phyloP scores from a whole-genome alignment of 2,888 invertebrate species.

The Oscheius sp. region DNA sequence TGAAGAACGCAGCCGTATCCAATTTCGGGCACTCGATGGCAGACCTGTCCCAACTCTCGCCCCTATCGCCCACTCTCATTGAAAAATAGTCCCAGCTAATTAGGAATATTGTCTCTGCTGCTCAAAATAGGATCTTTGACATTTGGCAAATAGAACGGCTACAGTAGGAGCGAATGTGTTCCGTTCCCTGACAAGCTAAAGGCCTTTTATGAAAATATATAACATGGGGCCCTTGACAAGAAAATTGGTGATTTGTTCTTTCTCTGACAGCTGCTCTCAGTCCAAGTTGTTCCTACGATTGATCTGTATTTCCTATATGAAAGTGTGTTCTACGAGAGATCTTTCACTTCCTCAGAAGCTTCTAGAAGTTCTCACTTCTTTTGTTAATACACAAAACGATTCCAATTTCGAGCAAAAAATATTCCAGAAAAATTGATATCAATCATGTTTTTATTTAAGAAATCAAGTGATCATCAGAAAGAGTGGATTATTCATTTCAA shows the following conservation, averaged over 20 bases:
- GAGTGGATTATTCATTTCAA: too few relatives aligned
- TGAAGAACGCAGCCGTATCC: constrained; percentile 31
- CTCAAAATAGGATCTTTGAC: neutral
- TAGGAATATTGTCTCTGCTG: neutral
- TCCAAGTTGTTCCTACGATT: too few relatives aligned
- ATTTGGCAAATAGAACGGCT: neutral
- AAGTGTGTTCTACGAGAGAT: too few relatives aligned
- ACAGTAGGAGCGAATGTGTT: neutral
- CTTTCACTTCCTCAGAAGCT: too few relatives aligned
- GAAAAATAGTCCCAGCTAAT: neutral
- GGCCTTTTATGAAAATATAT: constrained; percentile 9
- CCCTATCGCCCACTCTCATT: constrained; percentile 10
- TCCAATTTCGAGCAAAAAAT: too few relatives aligned
- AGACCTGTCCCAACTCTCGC: constrained; percentile 30
- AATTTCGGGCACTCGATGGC: constrained; percentile 30
- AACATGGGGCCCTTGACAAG: neutral
- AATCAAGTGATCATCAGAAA: too few relatives aligned
- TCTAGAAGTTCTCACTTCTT: too few relatives aligned
- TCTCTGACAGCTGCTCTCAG: too few relatives aligned
- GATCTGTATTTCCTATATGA: too few relatives aligned
- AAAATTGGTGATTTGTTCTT: neutral
- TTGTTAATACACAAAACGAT: too few relatives aligned
- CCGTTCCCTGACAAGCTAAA: neutral
- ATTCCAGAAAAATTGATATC: too few relatives aligned
- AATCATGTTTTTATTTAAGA: too few relatives aligned